Evolutionary conservation across 2,797 vertebrate species (phyloP).

Genomic region (Zenarchopterus dispar): DNA sequence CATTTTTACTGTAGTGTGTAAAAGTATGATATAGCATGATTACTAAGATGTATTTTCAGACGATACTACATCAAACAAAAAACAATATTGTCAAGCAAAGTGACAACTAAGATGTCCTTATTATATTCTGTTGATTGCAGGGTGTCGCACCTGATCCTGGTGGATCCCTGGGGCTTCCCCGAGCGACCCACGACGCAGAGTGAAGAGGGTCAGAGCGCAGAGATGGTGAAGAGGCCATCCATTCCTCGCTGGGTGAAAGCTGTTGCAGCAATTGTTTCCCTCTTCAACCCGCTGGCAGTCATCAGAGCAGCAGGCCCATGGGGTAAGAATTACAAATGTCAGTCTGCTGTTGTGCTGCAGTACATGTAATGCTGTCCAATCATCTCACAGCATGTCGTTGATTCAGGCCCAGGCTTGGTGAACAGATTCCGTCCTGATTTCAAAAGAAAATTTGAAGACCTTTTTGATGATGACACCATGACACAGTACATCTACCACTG

Average conservation of each 20-base stretch:
- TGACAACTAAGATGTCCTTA: not conserved
- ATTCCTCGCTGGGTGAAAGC: slow-evolving; percentile 86
- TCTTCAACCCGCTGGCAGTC: slow-evolving; percentile 89
- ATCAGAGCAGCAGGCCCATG: slow-evolving; percentile 89
- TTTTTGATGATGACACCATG: slow-evolving; percentile 93
- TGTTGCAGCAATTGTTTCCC: slow-evolving; percentile 78
- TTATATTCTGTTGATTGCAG: slow-evolving; percentile 52
- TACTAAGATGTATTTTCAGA: too few species aligned
- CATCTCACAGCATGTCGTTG: not conserved
- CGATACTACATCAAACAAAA: too few species aligned
- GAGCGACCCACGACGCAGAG: slow-evolving; percentile 68
- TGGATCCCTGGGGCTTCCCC: slow-evolving; percentile 91
- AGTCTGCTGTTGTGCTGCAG: not conserved
- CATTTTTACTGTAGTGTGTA: not conserved
- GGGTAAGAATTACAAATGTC: slow-evolving; percentile 73
- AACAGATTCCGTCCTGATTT: slow-evolving; percentile 92
- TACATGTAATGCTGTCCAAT: not conserved
- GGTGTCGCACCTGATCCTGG: slow-evolving; percentile 92
- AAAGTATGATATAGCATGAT: not conserved
- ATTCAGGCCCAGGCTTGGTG: slow-evolving; percentile 88
- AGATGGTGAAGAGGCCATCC: slow-evolving; percentile 75
- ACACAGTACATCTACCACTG: slow-evolving; percentile 94
- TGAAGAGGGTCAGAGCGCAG: slow-evolving; percentile 48
- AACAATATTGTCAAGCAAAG: too few species aligned
- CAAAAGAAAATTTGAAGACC: slow-evolving; percentile 89